Conservation (phyloP, 1,140 invertebrate genomes). For the Heliothis subflexa region DNA sequence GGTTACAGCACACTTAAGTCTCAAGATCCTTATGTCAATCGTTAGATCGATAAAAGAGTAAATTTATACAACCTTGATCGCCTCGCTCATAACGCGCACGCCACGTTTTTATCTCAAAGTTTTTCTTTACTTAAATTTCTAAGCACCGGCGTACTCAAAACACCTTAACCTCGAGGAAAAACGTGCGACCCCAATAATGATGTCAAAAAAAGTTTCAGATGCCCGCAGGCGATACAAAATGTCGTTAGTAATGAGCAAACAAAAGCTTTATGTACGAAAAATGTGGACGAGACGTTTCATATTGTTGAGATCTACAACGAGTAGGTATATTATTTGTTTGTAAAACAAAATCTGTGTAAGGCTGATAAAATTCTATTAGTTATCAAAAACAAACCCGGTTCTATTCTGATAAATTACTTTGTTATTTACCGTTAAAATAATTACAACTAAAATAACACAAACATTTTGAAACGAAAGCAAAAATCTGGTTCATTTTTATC, state of each 20-base stretch:
- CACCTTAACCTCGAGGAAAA: conserved; percentile 31
- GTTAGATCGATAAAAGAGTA: not conserved
- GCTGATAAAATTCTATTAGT: not conserved
- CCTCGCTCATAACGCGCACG: not conserved
- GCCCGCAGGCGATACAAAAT: conserved; percentile 40
- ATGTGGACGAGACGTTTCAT: conserved; percentile 5
- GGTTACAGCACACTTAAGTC: not conserved
- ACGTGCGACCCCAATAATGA: conserved; percentile 32
- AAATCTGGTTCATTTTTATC: too few relatives aligned
- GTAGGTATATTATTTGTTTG: conserved; percentile 1
- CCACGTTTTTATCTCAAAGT: not conserved
- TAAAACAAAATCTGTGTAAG: not conserved
- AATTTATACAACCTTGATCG: conserved; percentile 4
- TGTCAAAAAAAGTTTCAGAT: conserved; percentile 40
- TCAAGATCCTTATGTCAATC: conserved; percentile 3
- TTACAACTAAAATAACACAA: too few relatives aligned
- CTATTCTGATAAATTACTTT: not conserved
- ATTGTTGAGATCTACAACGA: not conserved
- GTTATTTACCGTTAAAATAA: too few relatives aligned
- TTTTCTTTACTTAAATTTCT: conserved; percentile 4
- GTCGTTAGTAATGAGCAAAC: conserved; percentile 40
- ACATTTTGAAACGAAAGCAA: too few relatives aligned
- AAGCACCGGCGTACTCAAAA: conserved; percentile 9
- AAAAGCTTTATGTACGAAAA: conserved; percentile 36
- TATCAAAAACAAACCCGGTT: too few relatives aligned